Base-by-base conservation (phyloP, 1,140 invertebrate genomes). In the Heliconius nattereri region DNA sequence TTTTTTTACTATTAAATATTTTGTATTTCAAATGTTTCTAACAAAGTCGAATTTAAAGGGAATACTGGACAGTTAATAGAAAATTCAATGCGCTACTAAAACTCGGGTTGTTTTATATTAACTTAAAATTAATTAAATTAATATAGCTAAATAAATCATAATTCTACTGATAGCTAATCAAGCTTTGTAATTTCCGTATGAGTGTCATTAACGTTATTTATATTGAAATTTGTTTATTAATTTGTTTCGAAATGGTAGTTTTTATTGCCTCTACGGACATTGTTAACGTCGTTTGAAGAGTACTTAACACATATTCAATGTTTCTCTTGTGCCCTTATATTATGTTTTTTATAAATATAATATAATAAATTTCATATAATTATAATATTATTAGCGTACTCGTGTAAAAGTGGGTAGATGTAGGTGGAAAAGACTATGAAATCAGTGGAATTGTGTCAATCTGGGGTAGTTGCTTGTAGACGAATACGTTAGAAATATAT, bases 261-360 rank as follows among this genome's bases (percentile, higher is more conserved):
- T 66, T 66, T 66, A 66, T 66, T 66, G 60, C 11, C 13, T 26
- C 60, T 66, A 66, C 60, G 60, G 60, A 66, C 60, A 66, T 66
- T 29, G 60, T 66, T 29, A 23, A 29, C 60, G 29, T 66, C 11
- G 26, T 66, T 66, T 29, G 60, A 6, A 66, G 60, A 29, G 60
- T n/a, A 16, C 60, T 66, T 66, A 26, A 66, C 60, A 66, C 60
- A 66, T 66, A 2, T 66, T 66, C 60, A 29, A 6, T 26, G 23
- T 66, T 66, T 66, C 54, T 60, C 20, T 60, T 11, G 3, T 60
- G 26, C 23, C 60, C 26, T 66, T 66, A n/a, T 66, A 57, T 66
- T 23, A 9, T 13, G 9, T 29, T 66, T 66, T 29, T 13, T 29
- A 11, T 29, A 66, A 66, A 29, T 52, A 66, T 29, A 29, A 66